These are phyloP conservation scores for Tyrannus savana DNA, from an alignment of 2,113 vertebrate genomes.

Conservation along the genomic window DNA sequence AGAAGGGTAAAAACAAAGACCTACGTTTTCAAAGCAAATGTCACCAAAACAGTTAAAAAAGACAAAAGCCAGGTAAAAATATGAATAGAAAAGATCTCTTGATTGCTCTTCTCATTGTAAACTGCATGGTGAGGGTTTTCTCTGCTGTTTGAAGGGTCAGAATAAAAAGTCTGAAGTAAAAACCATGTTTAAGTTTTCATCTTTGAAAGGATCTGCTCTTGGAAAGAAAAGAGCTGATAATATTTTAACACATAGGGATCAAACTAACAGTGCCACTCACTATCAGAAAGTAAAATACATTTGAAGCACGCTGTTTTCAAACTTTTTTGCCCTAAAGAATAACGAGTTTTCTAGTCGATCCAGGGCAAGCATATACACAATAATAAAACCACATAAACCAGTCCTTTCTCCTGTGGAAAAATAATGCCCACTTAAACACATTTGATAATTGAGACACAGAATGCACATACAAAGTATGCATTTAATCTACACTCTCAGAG, in stretches of 20 bases:
- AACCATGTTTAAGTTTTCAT: background rate
- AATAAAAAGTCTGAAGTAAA: conserved; percentile 24
- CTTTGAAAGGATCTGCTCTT: conserved; percentile 3
- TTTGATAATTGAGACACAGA: background rate
- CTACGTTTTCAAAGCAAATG: conserved; percentile 43
- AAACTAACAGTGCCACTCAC: conserved; percentile 4
- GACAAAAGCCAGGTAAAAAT: conserved; percentile 45
- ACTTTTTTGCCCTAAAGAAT: conserved; percentile 8
- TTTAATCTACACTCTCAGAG: background rate
- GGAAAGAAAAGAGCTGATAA: background rate
- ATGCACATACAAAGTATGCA: background rate
- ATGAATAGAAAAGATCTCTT: conserved; percentile 25
- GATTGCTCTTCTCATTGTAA: conserved; percentile 10
- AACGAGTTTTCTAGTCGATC: background rate
- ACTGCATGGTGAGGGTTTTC: background rate
- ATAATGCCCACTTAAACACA: background rate
- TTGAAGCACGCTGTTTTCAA: conserved; percentile 14
- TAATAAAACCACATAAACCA: background rate
- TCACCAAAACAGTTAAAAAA: conserved; percentile 59
- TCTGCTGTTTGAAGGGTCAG: conserved; percentile 14
- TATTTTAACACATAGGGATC: conserved; percentile 26
- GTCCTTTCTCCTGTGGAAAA: background rate
- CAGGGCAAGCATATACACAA: background rate
- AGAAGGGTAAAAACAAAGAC: conserved; percentile 57
- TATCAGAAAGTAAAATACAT: conserved; percentile 16